Evolutionary conservation across 2,888 invertebrate species (phyloP).

Genomic region (Biston stratarius): DNA sequence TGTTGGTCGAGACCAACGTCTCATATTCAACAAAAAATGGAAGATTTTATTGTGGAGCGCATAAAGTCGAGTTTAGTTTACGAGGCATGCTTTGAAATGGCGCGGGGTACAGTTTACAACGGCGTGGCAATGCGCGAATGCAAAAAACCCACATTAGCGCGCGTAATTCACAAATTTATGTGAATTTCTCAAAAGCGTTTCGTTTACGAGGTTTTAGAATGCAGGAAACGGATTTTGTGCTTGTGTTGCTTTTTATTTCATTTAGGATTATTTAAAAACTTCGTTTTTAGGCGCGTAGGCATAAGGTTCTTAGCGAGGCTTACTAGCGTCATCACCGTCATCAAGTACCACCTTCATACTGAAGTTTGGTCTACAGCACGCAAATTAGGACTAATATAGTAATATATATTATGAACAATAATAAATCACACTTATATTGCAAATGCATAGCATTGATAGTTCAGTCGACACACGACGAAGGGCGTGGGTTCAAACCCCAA

Average conservation of each 20-base stretch:
- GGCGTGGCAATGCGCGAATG: not conserved
- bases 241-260: constrained; percentile 26
- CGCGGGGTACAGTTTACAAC: not conserved
- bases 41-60: constrained; percentile 3
- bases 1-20: not conserved
- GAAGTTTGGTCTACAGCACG: too few species aligned
- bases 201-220: constrained; percentile 26
- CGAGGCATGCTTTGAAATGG: not conserved
- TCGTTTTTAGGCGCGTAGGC: not conserved
- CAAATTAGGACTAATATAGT: too few species aligned
- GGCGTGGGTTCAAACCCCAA: too few species aligned
- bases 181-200: constrained; percentile 25
- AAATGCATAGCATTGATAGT: too few species aligned
- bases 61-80: constrained; percentile 18
- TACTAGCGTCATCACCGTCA: too few species aligned
- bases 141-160: constrained; percentile 23
- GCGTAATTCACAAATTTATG: constrained; percentile 33
- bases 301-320: not conserved
- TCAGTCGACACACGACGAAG: too few species aligned
- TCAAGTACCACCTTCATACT: too few species aligned
- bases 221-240: constrained; percentile 25
- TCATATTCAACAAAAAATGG: constrained; percentile 5
- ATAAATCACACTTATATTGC: too few species aligned
- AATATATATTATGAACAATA: too few species aligned
- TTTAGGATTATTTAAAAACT: constrained; percentile 21